Evolutionary conservation across 2,113 vertebrate genomes (phyloP), one percentile per base, ranked within the genome.

Genomic region (Chionis minor): DNA sequence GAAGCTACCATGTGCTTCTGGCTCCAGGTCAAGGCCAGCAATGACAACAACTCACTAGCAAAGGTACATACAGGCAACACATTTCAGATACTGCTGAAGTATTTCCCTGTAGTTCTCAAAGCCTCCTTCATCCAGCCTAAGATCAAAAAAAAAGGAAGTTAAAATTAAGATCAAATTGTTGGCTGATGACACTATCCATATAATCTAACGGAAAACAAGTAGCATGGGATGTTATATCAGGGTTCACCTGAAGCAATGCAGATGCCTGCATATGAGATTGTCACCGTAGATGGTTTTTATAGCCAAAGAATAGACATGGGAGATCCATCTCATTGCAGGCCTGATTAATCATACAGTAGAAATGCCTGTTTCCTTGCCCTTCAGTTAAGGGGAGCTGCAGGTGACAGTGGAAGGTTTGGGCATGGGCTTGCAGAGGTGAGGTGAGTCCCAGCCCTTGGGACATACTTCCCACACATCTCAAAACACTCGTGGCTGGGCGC

Each of bases 71-170:
- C 96, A 15, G 63, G 73, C 27, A 47, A 38, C 56, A 71, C 13
- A 89, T 69, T 8, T 93, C 44, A 97, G 26, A 66, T 94, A 45
- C 63, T 73, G 86, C 27, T 67, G 16, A 52, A 97, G 49, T 18
- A 44, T 19, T 61, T 95, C 73, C 73, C 54, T 96, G 84, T 86
- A 95, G 20, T 62, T 93, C 47, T 86, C 86, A 73, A 96, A 91
- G 35, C 84, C 54, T 58, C 33, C 84, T 33, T 86, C 85, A 77
- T 87, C 74, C 52, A 97, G 35, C 56, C 97, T 98, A 67, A 82
- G 79, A 69, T 40, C 2, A 89, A 96, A 14, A 78, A 30, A 27
- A 71, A 30, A 3, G 14, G 22, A 65, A 62, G 13, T 65, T 78
- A 67, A 73, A 62, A 66, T 32, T 54, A 20, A 28, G 14, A 75